phyloP scores from a whole-genome alignment of 2,888 invertebrate species.

The Argyresthia goedartella region DNA sequence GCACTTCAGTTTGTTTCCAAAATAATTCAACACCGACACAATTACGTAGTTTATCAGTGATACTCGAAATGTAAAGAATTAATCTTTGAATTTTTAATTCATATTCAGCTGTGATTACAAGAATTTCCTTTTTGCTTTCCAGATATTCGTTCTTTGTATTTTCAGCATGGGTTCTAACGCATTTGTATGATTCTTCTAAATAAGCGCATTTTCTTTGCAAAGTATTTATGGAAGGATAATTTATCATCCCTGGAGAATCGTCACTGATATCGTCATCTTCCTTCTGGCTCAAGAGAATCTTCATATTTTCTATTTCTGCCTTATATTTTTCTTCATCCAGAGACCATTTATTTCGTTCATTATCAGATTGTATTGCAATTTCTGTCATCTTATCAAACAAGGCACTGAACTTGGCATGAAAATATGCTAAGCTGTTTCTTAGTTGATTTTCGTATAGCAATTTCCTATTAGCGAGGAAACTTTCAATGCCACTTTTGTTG shows the following conservation, averaged over 20 bases:
- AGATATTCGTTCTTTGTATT: slow-evolving; percentile 63
- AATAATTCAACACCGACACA: slow-evolving; percentile 57
- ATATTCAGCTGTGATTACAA: slow-evolving; percentile 47
- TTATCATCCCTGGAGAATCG: slow-evolving; percentile 43
- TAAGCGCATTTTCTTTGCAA: slow-evolving; percentile 54
- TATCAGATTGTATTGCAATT: slow-evolving; percentile 47
- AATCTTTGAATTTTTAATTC: slow-evolving; percentile 53
- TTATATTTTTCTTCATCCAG: slow-evolving; percentile 56
- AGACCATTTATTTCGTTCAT: slow-evolving; percentile 50
- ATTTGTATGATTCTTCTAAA: slow-evolving; percentile 52
- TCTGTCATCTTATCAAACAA: slow-evolving; percentile 56
- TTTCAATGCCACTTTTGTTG: slow-evolving; percentile 31
- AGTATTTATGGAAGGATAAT: slow-evolving; percentile 20
- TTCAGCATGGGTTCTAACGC: slow-evolving; percentile 58
- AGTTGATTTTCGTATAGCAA: slow-evolving; percentile 38
- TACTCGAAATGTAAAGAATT: slow-evolving; percentile 34
- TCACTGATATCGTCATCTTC: slow-evolving; percentile 46
- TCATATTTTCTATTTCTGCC: slow-evolving; percentile 52
- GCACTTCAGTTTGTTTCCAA: slow-evolving; percentile 62
- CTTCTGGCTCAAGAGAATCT: slow-evolving; percentile 28
- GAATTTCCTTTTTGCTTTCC: slow-evolving; percentile 51
- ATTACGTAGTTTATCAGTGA: slow-evolving; percentile 58
- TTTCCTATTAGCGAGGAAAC: slow-evolving; percentile 27
- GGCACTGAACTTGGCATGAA: slow-evolving; percentile 49
- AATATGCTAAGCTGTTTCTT: slow-evolving; percentile 44